phyloP scores from a whole-genome alignment of 1,140 invertebrate species.

The Brachionus paranguensis region DNA sequence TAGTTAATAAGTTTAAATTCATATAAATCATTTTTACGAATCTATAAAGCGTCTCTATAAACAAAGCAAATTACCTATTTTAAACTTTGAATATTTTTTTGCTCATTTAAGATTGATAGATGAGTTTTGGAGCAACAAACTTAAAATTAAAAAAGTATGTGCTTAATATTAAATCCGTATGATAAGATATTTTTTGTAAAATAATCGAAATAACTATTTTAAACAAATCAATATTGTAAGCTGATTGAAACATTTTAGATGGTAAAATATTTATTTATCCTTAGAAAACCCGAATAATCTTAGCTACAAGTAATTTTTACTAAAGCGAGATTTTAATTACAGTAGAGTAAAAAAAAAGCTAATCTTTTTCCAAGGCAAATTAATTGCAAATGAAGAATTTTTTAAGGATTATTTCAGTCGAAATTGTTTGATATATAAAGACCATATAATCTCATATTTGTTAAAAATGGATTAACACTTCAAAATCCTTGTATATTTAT shows the following conservation, averaged over 20 bases:
- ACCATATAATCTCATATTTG: background rate
- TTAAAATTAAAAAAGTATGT: background rate
- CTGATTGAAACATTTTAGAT: background rate
- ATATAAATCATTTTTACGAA: background rate
- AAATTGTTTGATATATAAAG: background rate
- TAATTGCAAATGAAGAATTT: background rate
- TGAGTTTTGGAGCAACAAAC: background rate
- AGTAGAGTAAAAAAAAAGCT: background rate
- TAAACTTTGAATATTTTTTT: background rate
- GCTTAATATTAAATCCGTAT: background rate
- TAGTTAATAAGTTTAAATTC: no score
- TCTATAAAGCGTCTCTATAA: background rate
- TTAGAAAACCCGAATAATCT: background rate
- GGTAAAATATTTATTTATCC: background rate
- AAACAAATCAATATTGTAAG: background rate
- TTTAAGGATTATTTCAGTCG: background rate
- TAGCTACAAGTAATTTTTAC: background rate
- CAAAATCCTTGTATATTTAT: background rate
- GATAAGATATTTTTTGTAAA: background rate
- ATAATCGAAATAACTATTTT: background rate
- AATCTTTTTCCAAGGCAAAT: background rate
- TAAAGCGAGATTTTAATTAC: background rate
- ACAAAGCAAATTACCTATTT: background rate
- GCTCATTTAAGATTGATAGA: background rate
- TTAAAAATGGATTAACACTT: background rate